A percentile compares a stretch with the other conserved stretches of the same genome.
phyloP scores from a whole-genome alignment of 2,888 invertebrate species.

The Pristionchus entomophagus region DNA sequence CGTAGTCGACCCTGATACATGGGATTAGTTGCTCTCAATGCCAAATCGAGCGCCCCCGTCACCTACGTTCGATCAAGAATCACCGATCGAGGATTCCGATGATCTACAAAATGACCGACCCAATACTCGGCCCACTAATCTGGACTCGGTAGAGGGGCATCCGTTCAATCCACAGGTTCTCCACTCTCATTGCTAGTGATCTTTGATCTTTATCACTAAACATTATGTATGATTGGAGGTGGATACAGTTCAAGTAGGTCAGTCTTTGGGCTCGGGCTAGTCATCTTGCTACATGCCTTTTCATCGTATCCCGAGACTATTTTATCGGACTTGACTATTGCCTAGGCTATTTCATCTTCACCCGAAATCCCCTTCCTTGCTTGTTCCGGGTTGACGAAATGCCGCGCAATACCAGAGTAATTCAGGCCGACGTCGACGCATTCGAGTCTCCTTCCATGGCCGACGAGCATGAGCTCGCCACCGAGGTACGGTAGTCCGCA shows the following conservation, averaged over 20 bases:
- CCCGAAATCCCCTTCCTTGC: not conserved
- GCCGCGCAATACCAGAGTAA: not conserved
- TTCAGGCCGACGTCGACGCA: slow-evolving; percentile 46
- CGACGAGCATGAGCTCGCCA: slow-evolving; percentile 39
- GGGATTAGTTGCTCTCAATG: not conserved
- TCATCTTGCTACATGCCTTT: too few relatives aligned
- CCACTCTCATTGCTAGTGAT: too few relatives aligned
- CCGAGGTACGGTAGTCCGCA: not conserved
- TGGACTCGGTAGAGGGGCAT: slow-evolving; percentile 31
- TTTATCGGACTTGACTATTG: too few relatives aligned
- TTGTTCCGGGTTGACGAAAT: not conserved
- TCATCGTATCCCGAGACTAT: not conserved
- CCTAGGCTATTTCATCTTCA: not conserved
- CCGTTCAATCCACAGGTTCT: slow-evolving; percentile 45
- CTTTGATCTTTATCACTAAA: not conserved
- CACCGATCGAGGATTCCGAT: too few relatives aligned
- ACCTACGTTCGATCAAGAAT: not conserved
- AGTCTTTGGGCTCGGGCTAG: too few relatives aligned
- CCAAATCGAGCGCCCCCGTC: not conserved
- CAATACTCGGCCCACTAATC: too few relatives aligned
- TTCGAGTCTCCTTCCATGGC: slow-evolving; percentile 1
- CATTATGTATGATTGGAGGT: too few relatives aligned
- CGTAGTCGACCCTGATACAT: not conserved
- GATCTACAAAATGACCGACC: not conserved
- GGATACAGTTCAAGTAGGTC: too few relatives aligned